These are phyloP conservation scores for Nixonia krombeini DNA, from an alignment of 1,140 invertebrate species.

Conservation along the genomic window DNA sequence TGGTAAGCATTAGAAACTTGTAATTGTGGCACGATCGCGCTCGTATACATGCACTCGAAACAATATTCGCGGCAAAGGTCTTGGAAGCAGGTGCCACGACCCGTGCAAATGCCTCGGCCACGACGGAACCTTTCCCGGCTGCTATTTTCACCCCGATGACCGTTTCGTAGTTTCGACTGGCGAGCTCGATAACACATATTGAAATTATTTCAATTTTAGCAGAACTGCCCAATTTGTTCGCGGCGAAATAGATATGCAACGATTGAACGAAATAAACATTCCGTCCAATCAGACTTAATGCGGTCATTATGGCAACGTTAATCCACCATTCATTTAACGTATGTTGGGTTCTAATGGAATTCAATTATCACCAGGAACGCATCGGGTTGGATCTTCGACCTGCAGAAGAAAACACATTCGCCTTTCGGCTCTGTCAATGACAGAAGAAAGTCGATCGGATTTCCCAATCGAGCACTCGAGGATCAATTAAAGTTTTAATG, in stretches of 20 bases:
- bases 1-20: constrained; percentile 22
- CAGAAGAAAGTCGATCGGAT: constrained; percentile 23
- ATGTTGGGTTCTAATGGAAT: not conserved
- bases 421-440: constrained; percentile 26
- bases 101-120: constrained; percentile 25
- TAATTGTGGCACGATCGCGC: constrained; percentile 36
- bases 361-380: not conserved
- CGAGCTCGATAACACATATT: constrained; percentile 13
- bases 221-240: too few species aligned
- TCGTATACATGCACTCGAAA: constrained; percentile 14
- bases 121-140: constrained; percentile 27
- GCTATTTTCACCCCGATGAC: constrained; percentile 21
- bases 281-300: too few species aligned
- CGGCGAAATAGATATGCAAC: not conserved
- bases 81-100: constrained; percentile 32
- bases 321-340: too few species aligned
- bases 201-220: constrained; percentile 17
- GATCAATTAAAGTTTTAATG: not conserved
- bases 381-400: not conserved
- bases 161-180: constrained; percentile 11
- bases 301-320: too few species aligned
- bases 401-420: constrained; percentile 16
- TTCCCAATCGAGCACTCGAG: not conserved
- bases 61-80: constrained; percentile 33
- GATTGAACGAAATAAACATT: not conserved